A percentile compares a stretch with the other conserved stretches of the same genome.
Conservation (phyloP, 1,140 invertebrate genomes). For the Maconellicoccus hirsutus region DNA sequence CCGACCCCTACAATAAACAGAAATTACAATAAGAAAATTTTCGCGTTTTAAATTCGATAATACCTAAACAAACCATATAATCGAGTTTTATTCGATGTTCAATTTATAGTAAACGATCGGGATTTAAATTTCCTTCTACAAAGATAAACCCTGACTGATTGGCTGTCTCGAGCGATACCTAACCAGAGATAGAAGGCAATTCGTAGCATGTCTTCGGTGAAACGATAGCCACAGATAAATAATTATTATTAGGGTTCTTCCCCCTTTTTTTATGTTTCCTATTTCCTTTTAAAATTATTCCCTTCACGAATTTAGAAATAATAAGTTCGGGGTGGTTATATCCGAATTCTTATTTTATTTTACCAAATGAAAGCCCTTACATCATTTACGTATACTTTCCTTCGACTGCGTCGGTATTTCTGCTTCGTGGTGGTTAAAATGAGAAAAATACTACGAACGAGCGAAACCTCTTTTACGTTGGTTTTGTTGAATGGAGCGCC, state of each 20-base stretch:
- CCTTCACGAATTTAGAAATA: not conserved
- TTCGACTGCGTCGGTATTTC: not conserved
- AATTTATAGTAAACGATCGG: no score
- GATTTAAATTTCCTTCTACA: no score
- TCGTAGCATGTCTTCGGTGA: not conserved
- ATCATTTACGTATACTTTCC: not conserved
- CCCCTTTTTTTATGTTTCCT: not conserved
- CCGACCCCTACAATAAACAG: no score
- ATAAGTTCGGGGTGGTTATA: not conserved
- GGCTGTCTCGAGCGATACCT: not conserved
- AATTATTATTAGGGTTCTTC: not conserved
- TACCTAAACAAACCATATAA: no score
- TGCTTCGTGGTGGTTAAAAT: no score
- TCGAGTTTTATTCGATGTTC: no score
- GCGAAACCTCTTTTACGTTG: no score
- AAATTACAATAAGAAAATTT: no score
- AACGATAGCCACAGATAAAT: not conserved
- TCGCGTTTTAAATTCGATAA: no score
- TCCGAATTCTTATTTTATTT: constrained; percentile 3
- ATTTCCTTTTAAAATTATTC: not conserved
- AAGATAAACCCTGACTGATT: not conserved
- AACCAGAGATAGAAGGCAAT: not conserved
- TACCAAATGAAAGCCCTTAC: not conserved
- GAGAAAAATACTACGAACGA: no score
- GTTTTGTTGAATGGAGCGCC: no score